Evolutionary conservation across 2,797 vertebrate species (phyloP).

Genomic region (Cynopterus sphinx): DNA sequence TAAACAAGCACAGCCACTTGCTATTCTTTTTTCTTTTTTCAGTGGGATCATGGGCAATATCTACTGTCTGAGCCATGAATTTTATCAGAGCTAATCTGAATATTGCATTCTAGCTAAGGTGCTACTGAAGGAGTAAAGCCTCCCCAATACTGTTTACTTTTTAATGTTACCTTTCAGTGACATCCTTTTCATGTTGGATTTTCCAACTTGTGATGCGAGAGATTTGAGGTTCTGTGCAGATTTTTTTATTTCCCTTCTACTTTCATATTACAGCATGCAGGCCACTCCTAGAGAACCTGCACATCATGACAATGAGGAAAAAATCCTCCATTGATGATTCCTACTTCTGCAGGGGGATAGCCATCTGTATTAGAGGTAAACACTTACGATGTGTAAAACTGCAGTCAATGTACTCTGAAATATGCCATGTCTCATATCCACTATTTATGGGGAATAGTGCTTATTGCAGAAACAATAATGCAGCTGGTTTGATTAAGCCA

Average conservation of each 20-base stretch:
- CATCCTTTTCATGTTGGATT: neutral
- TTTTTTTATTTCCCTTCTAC: neutral
- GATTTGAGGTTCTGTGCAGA: neutral
- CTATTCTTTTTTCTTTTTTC: neutral
- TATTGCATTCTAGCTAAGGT: neutral
- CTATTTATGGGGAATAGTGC: neutral
- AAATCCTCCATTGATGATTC: neutral
- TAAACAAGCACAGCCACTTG: neutral
- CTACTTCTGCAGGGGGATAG: neutral
- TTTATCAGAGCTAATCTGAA: neutral
- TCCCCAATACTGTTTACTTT: neutral
- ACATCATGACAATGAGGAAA: neutral
- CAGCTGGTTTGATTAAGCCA: neutral
- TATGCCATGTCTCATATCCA: neutral
- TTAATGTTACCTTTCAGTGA: neutral
- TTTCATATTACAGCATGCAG: neutral
- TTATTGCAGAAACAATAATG: neutral
- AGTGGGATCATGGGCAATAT: neutral
- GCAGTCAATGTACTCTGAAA: neutral
- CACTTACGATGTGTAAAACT: neutral
- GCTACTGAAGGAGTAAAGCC: neutral
- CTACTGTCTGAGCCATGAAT: neutral
- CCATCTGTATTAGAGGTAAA: neutral
- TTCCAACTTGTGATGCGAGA: neutral
- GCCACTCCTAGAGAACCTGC: neutral